These are phyloP conservation scores for Rhynchonema sp. DNA, from an alignment of 2,888 invertebrate species.

Conservation along the genomic window DNA sequence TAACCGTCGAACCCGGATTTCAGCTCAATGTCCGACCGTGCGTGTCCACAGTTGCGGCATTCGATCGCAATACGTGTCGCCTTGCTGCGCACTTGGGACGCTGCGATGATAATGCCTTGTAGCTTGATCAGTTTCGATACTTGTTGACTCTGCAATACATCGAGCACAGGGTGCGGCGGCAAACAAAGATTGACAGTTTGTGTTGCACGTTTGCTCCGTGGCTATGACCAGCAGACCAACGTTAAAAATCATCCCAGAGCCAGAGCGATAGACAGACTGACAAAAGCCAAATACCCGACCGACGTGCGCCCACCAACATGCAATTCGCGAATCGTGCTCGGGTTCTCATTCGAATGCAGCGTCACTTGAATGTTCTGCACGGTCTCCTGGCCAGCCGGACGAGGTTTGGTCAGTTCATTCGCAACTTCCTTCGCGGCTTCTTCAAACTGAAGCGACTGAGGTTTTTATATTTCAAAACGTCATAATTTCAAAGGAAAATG, in stretches of 20 bases:
- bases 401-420: conserved; percentile 80
- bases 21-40: conserved; percentile 67
- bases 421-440: conserved; percentile 89
- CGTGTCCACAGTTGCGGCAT: conserved; percentile 69
- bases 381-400: conserved; percentile 68
- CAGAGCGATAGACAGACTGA: not conserved
- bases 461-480: too few relatives aligned
- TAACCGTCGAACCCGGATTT: conserved; percentile 92
- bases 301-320: conserved; percentile 11
- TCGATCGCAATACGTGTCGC: conserved; percentile 85
- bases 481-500: too few relatives aligned
- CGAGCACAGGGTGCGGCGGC: too few relatives aligned
- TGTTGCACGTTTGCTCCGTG: too few relatives aligned
- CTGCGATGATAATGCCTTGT: conserved; percentile 80
- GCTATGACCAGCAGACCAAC: too few relatives aligned
- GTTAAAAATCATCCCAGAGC: too few relatives aligned
- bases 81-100: conserved; percentile 80
- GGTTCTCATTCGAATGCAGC: conserved; percentile 15
- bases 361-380: conserved; percentile 77
- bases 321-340: conserved; percentile 17
- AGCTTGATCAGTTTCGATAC: conserved; percentile 83
- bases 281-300: not conserved
- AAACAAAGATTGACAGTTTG: too few relatives aligned
- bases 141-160: conserved; percentile 56
- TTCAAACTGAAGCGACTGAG: conserved; percentile 58